Conservation (phyloP, 2,797 vertebrate genomes). For the Geotrypetes seraphini region DNA sequence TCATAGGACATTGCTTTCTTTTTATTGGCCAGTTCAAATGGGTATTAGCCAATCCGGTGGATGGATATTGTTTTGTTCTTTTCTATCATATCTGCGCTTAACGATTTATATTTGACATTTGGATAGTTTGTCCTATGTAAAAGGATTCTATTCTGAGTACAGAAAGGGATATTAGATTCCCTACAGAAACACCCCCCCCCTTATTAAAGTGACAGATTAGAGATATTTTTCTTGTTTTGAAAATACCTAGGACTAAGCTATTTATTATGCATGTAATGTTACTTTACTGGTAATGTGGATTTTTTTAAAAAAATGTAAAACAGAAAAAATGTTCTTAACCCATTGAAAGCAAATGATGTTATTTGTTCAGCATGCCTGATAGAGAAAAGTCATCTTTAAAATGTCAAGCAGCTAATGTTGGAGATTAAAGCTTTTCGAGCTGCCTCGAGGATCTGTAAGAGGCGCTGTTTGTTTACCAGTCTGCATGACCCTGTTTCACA, state of each 20-base stretch:
- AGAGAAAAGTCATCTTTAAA: slow-evolving; percentile 42
- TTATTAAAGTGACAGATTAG: slow-evolving; percentile 30
- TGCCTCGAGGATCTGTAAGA: slow-evolving; percentile 38
- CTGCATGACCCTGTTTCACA: slow-evolving; percentile 56
- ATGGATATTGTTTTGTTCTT: no score
- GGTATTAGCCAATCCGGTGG: no score
- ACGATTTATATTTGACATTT: slow-evolving; percentile 22
- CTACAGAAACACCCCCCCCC: slow-evolving; percentile 14
- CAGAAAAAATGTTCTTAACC: slow-evolving; percentile 21
- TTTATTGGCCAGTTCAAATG: no score
- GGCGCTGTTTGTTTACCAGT: slow-evolving; percentile 60
- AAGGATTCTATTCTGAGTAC: slow-evolving; percentile 30
- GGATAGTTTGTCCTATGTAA: slow-evolving; percentile 20
- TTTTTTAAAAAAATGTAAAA: slow-evolving; percentile 26
- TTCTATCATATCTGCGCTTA: slow-evolving; percentile 8
- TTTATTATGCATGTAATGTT: slow-evolving; percentile 32
- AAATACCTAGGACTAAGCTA: slow-evolving; percentile 27
- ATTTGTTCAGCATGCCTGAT: slow-evolving; percentile 21
- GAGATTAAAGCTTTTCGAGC: slow-evolving; percentile 39
- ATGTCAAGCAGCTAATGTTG: slow-evolving; percentile 48
- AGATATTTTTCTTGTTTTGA: slow-evolving; percentile 38
- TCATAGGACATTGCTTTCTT: no score
- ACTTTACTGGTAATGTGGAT: slow-evolving; percentile 27
- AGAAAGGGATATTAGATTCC: slow-evolving; percentile 20
- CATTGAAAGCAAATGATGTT: slow-evolving; percentile 35